Conservation (phyloP, 2,888 invertebrate species). For the Leucophenga maculata region DNA sequence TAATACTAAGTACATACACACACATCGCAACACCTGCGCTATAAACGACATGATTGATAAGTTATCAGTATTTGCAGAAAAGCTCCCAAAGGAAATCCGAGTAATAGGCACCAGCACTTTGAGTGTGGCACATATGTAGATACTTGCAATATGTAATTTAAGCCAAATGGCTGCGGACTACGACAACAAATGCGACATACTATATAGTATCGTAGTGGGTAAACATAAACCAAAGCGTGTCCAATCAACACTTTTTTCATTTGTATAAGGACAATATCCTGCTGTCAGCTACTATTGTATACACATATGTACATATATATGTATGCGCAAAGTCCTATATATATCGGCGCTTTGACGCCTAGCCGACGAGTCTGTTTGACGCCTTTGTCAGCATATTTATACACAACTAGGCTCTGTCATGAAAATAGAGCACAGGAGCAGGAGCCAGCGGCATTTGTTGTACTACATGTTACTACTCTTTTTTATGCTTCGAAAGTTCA, state of each 20-base stretch:
- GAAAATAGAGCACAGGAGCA: not conserved
- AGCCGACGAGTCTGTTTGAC: slow-evolving; percentile 47
- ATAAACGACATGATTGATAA: not conserved
- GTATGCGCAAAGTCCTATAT: slow-evolving; percentile 1
- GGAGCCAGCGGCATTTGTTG: not conserved
- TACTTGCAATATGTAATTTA: too few species aligned
- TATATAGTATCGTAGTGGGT: too few species aligned
- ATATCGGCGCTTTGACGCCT: slow-evolving; percentile 45
- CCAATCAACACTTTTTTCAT: too few species aligned
- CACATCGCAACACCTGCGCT: slow-evolving; percentile 24
- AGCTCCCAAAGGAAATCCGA: not conserved
- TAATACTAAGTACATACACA: not conserved
- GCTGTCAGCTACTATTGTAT: too few species aligned
- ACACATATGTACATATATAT: not conserved
- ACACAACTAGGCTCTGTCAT: slow-evolving; percentile 8
- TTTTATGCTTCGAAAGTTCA: not conserved
- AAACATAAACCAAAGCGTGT: too few species aligned
- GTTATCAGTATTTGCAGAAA: slow-evolving; percentile 11
- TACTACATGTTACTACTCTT: too few species aligned
- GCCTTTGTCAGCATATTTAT: slow-evolving; percentile 38
- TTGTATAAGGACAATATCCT: not conserved
- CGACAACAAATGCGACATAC: too few species aligned
- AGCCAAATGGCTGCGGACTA: too few species aligned
- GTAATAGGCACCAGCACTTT: too few species aligned
- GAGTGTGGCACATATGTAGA: too few species aligned